Base-by-base conservation (phyloP, 2,113 vertebrate genomes). In the Crotalus viridis region DNA sequence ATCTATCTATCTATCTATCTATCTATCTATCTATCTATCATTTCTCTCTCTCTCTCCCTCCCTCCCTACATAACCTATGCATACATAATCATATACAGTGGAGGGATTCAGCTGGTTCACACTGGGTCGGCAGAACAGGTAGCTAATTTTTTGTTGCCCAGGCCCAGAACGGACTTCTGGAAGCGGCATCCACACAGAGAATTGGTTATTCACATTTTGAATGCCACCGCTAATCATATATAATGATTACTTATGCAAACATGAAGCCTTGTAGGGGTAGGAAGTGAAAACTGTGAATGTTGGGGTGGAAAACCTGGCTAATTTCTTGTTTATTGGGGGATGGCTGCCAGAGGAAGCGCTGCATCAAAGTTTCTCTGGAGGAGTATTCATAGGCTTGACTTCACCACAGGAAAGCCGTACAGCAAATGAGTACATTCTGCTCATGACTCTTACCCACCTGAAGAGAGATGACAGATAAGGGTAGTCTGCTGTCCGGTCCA, bases 401-500 rank as follows among this genome's bases (percentile, higher is more conserved):
- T 94, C 61, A 92, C 89, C n/a, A 21, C 12, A 85, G 91, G 93
- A 85, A 21, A 90, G 87, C 21, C 0, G 85, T 94, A 90, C 26
- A 26, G 56, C 89, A n/a, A 95, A 90, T 93, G 54, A 64, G 61
- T 48, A 17, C 39, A 19, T 57, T 87, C 51, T 92, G 91, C 7
- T 43, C 93, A 89, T 24, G 17, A 91, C 64, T 59, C 43, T 74
- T 91, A 87, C 88, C 54, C 43, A 46, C 33, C 93, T 39, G 13
- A 91, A 93, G 91, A 39, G 88, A 95, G 54, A 92, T 93, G 52
- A 48, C 87, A 94, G 93, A 93, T 95, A 92, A 93, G 28, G 74
- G 54, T n/a, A 93, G 86, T 48, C 93, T 94, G 51, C 51, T 96
- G 88, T 95, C 92, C 96, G 93, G 95, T 93, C 88, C n/a, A 95